These are phyloP conservation scores for Gadus macrocephalus DNA, from an alignment of 2,113 vertebrate species.

Conservation along the genomic window DNA sequence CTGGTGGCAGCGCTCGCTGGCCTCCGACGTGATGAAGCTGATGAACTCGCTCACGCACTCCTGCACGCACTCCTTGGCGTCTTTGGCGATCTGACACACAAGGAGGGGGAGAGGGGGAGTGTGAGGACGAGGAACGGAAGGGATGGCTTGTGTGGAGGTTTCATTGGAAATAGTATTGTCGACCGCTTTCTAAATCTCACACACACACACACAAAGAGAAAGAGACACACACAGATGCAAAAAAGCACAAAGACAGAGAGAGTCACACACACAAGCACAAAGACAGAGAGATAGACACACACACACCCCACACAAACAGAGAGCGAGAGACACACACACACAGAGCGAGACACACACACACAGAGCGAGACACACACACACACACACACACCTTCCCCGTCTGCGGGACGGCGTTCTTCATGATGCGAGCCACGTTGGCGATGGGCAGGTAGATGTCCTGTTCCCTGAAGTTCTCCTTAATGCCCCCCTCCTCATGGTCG, in stretches of 20 bases:
- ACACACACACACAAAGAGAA: no score
- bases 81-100: constrained; percentile 87
- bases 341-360: not conserved
- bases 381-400: constrained; percentile 87
- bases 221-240: no score
- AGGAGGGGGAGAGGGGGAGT: no score
- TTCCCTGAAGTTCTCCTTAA: constrained; percentile 96
- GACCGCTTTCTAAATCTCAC: no score
- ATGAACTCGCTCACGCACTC: constrained; percentile 99
- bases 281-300: not conserved
- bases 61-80: constrained; percentile 97
- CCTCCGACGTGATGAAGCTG: constrained; percentile 98
- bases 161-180: no score
- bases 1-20: constrained; percentile 96
- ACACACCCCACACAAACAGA: no score
- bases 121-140: no score
- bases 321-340: not conserved
- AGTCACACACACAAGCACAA: not conserved
- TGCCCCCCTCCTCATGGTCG: constrained; percentile 90
- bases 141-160: no score
- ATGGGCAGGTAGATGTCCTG: constrained; percentile 99
- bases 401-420: constrained; percentile 97
- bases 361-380: not conserved
- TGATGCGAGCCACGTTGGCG: constrained; percentile 97
- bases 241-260: not conserved